Conservation (phyloP, 2,888 invertebrate genomes). For the Masnerella sp. region DNA sequence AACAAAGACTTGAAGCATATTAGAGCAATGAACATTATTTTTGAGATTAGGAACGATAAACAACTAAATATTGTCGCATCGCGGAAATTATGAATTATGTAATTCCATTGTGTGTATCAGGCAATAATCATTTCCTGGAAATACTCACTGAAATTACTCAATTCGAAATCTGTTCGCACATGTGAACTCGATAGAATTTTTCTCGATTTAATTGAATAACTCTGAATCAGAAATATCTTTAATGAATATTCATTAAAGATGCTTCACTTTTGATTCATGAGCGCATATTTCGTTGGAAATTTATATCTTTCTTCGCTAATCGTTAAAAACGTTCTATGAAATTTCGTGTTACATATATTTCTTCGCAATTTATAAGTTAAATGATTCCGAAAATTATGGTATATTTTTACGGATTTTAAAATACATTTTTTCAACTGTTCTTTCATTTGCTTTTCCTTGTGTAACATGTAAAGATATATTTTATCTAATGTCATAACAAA, state of each 20-base stretch:
- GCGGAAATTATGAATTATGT: slow-evolving; percentile 59
- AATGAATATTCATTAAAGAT: no score
- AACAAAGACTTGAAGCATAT: slow-evolving; percentile 16
- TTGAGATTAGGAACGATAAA: slow-evolving; percentile 32
- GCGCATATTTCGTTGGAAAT: no score
- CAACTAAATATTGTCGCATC: slow-evolving; percentile 56
- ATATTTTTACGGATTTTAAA: no score
- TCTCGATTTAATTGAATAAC: background rate
- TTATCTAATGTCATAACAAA: background rate
- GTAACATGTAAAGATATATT: background rate
- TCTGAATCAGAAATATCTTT: no score
- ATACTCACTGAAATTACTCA: slow-evolving; percentile 45
- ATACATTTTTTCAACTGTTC: no score
- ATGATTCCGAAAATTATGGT: no score
- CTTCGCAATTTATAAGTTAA: no score
- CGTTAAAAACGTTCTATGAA: no score
- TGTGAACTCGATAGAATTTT: slow-evolving; percentile 11
- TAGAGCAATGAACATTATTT: slow-evolving; percentile 22
- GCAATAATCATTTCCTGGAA: slow-evolving; percentile 60
- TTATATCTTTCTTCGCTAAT: no score
- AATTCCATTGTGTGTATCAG: slow-evolving; percentile 55
- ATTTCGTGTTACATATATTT: no score
- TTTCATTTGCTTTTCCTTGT: no score
- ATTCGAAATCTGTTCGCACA: slow-evolving; percentile 37
- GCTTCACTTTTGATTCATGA: no score